Conservation (phyloP, 2,797 vertebrate species). For the Rhinatrema bivittatum region DNA sequence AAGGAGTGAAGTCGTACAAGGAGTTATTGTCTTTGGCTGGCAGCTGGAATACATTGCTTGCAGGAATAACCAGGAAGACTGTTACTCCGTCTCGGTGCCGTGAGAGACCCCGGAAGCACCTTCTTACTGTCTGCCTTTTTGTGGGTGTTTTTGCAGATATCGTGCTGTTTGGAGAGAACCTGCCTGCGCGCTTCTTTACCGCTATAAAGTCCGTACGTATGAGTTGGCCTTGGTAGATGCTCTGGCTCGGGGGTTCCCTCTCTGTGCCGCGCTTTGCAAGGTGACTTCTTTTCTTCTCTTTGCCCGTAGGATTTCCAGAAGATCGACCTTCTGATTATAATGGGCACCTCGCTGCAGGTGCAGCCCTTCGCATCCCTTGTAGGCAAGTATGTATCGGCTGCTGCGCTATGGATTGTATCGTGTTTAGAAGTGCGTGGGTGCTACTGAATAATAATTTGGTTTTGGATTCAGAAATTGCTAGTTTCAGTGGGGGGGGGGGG, state of each 20-base stretch:
- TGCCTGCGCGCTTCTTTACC: slow-evolving; percentile 79
- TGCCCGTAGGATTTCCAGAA: slow-evolving; percentile 71
- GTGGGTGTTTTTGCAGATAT: slow-evolving; percentile 59
- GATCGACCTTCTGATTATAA: slow-evolving; percentile 80
- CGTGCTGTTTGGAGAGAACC: slow-evolving; percentile 84
- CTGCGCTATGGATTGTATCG: too few species aligned
- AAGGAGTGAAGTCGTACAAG: too few species aligned
- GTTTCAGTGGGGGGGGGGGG: neutral
- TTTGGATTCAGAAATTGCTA: too few species aligned
- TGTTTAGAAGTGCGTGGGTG: too few species aligned
- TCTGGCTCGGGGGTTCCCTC: fast-evolving
- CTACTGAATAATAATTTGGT: too few species aligned
- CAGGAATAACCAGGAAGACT: too few species aligned
- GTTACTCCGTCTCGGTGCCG: too few species aligned
- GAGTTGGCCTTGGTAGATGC: too few species aligned
- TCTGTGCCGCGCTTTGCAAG: neutral
- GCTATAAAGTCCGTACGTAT: slow-evolving; percentile 75
- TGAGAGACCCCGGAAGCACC: too few species aligned
- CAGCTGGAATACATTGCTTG: too few species aligned
- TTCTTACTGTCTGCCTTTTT: too few species aligned
- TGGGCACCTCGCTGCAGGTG: slow-evolving; percentile 88
- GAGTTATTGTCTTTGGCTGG: too few species aligned
- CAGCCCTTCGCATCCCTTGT: slow-evolving; percentile 84
- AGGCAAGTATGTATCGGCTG: slow-evolving; percentile 69
- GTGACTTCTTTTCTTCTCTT: neutral